Conservation (phyloP, 2,113 vertebrate genomes). For the Procapra przewalskii region DNA sequence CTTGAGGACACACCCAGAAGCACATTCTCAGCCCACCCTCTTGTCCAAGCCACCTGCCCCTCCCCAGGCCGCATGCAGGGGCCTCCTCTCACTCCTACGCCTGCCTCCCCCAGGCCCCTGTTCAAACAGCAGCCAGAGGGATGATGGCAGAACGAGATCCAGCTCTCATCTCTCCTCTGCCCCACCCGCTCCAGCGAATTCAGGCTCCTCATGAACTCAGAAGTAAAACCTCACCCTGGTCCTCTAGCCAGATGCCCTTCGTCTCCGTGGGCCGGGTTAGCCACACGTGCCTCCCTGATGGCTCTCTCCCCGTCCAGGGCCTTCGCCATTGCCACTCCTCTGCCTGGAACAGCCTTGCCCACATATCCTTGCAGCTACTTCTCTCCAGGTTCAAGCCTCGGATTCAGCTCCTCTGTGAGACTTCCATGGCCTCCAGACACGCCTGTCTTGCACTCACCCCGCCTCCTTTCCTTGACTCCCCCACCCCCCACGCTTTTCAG, state of each 20-base stretch:
- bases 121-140: background rate
- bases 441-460: rapidly evolving
- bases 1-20: background rate
- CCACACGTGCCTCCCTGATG: background rate
- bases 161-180: background rate
- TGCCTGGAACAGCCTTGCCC: background rate
- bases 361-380: background rate
- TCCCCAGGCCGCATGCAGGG: background rate
- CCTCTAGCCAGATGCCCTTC: too few species aligned
- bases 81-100: background rate
- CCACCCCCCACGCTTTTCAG: background rate
- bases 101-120: background rate
- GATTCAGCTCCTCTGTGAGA: background rate
- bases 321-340: background rate
- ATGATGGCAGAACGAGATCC: background rate
- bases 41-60: background rate
- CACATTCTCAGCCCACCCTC: background rate
- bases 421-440: background rate
- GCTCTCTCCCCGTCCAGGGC: background rate
- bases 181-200: rapidly evolving
- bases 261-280: too few species aligned
- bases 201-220: background rate
- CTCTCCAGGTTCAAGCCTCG: background rate
- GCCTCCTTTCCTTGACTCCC: rapidly evolving
- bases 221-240: background rate